Evolutionary conservation across 2,888 invertebrate genomes (phyloP), one percentile per base, ranked within the genome.

Genomic region (Nebria salina): DNA sequence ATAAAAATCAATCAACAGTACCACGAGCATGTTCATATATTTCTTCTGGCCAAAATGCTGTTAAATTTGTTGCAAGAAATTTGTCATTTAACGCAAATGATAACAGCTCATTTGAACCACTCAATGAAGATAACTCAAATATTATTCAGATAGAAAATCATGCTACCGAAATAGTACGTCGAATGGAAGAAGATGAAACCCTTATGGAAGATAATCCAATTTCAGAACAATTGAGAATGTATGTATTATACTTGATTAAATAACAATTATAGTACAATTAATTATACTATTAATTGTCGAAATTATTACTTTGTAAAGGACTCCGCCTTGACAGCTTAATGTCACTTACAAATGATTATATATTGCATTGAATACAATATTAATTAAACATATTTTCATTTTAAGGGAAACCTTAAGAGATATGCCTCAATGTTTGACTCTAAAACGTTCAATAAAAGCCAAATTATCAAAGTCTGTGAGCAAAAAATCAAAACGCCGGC

Each of bases 391-490:
- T 68, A 26, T 75, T 43, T 65, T 64, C 8, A 73, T 83, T 86
- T 88, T 11, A 84, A 93, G 93, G 84, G 93, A 93, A 84, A 93
- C 93, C 0, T 87, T 95, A 65, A 90, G 93, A 72, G 93, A 93
- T 82, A 90, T 95, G 85, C 93, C 94, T 0, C 93, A 94, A 86
- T 91, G 93, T 70, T 87, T 95, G 81, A 92, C 93, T 1, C 90
- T 94, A 85, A 95, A 95, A 87, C 89, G 94, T 83, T 90, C 90
- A 72, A 92, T 95, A 0, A 93, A 93, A 84, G 91, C 91, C 65
- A 93, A 92, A 86, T 88, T 95, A 64, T 90, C 91, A 26, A 88
- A 85, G 83, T 92, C 93, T 0, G 91, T 94, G 43, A 92, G 91
- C 83, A 88, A 90, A 75, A 91, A 92, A 68, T 90, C 92, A 0